Evolutionary conservation across 2,113 vertebrate genomes (phyloP).

Genomic region (Tapirus terrestris): DNA sequence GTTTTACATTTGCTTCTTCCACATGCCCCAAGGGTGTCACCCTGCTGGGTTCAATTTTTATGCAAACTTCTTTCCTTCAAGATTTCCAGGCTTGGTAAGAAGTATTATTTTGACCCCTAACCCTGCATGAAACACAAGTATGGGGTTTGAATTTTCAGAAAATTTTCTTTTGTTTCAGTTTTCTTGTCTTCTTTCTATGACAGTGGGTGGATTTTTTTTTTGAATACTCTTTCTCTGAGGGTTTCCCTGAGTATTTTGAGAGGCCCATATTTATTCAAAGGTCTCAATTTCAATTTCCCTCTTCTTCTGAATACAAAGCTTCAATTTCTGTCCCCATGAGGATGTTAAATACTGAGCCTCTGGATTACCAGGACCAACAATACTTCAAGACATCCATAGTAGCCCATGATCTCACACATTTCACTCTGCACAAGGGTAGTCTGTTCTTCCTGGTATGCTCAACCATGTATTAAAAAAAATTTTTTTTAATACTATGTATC

Average conservation of each 20-base stretch:
- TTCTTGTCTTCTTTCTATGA: not conserved
- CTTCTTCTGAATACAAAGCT: not conserved
- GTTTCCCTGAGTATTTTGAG: not conserved
- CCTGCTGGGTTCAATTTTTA: not conserved
- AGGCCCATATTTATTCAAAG: not conserved
- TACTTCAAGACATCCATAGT: fast-evolving
- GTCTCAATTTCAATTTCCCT: not conserved
- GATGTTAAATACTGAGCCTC: not conserved
- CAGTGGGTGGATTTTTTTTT: not conserved
- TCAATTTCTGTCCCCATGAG: not conserved
- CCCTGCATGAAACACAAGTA: not conserved
- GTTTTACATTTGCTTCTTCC: not conserved
- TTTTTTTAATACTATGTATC: not conserved
- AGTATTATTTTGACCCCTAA: not conserved
- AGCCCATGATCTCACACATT: not conserved
- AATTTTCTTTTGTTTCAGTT: not conserved
- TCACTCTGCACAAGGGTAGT: not conserved
- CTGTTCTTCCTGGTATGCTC: not conserved
- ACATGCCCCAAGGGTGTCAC: not conserved
- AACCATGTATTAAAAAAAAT: not conserved
- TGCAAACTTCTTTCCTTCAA: not conserved
- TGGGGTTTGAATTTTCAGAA: not conserved
- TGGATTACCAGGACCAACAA: not conserved
- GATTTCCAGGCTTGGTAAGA: not conserved
- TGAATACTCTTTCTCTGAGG: not conserved